A percentile compares a stretch with the other conserved stretches of the same genome.
phyloP scores from a whole-genome alignment of 2,113 vertebrate genomes.

The Smithornis capensis region DNA sequence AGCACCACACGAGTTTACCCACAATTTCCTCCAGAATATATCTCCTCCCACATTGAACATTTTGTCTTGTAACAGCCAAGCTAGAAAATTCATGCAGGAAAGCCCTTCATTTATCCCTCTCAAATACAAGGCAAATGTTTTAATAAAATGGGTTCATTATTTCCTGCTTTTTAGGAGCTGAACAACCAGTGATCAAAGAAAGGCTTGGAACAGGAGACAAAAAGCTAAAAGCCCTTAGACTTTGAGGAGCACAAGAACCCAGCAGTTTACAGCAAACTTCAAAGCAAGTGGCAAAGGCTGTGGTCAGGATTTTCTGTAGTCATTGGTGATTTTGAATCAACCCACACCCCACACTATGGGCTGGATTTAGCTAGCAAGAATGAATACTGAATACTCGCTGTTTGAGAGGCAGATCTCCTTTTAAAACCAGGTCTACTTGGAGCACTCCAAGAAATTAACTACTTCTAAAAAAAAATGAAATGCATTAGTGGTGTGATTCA shows the following conservation, averaged over 20 bases:
- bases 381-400: neutral
- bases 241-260: neutral
- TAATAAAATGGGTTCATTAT: slow-evolving; percentile 16
- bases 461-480: neutral
- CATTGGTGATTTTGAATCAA: neutral
- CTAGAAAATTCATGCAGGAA: neutral
- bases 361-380: neutral
- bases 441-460: neutral
- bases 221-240: neutral
- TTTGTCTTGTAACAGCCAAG: neutral
- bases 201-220: neutral
- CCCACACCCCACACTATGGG: neutral
- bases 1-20: neutral
- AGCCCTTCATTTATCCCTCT: slow-evolving; percentile 14
- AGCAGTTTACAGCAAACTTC: neutral
- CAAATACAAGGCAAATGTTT: neutral
- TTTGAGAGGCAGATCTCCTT: neutral
- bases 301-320: neutral
- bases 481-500: neutral
- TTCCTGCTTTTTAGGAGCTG: slow-evolving; percentile 2
- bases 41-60: neutral
- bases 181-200: slow-evolving; percentile 1
- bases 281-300: neutral
- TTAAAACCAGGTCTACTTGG: neutral
- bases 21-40: neutral